Conservation (phyloP, 2,888 invertebrate genomes). For the Galerucella nymphaeae region DNA sequence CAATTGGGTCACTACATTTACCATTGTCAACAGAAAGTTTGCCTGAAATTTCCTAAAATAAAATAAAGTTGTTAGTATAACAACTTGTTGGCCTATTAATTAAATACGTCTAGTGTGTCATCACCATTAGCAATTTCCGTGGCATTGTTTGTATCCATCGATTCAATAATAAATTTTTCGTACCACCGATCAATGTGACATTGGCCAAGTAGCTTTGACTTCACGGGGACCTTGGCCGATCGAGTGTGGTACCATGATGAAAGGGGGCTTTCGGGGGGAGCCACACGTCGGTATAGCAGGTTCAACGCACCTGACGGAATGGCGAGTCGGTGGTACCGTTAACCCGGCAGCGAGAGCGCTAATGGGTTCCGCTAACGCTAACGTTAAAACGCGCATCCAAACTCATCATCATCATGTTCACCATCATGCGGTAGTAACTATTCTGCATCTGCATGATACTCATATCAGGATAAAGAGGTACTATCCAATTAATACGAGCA, state of each 20-base stretch:
- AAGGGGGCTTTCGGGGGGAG: slow-evolving; percentile 42
- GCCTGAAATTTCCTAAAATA: neutral
- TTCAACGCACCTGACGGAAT: slow-evolving; percentile 66
- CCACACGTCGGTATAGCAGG: slow-evolving; percentile 55
- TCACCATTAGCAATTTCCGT: slow-evolving; percentile 15
- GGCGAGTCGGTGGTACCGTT: slow-evolving; percentile 63
- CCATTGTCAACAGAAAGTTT: neutral
- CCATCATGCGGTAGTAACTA: slow-evolving; percentile 15
- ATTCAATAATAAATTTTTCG: slow-evolving; percentile 17
- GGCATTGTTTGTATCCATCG: slow-evolving; percentile 8
- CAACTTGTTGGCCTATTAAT: neutral
- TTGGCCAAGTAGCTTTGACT: slow-evolving; percentile 39
- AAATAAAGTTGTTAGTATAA: neutral
- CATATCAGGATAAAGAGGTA: slow-evolving; percentile 14
- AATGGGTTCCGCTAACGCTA: slow-evolving; percentile 63
- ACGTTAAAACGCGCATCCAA: slow-evolving; percentile 43
- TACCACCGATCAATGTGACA: slow-evolving; percentile 35
- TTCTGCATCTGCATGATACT: slow-evolving; percentile 10
- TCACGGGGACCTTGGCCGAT: slow-evolving; percentile 44
- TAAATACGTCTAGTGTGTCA: neutral
- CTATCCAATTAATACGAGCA: slow-evolving; percentile 8
- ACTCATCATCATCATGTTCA: slow-evolving; percentile 18
- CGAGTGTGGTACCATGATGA: slow-evolving; percentile 35
- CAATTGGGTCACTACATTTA: too few species aligned
- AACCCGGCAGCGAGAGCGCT: slow-evolving; percentile 54